Base-by-base conservation (phyloP, 1,140 invertebrate genomes). In the Cephus cinctus region DNA sequence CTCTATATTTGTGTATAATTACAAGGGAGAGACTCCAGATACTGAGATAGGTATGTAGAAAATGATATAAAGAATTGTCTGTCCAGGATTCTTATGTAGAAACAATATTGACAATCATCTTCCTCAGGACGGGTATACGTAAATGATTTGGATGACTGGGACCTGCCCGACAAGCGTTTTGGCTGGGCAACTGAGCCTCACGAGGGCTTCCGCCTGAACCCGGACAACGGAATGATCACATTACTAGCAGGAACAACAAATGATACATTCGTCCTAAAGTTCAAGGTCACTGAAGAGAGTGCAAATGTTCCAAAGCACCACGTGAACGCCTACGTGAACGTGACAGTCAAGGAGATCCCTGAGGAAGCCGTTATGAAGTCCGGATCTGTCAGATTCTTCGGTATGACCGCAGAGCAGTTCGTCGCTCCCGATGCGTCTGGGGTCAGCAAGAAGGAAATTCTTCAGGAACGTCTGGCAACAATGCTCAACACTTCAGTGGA, bases 61-160 rank as follows among this genome's bases (percentile, higher is more conserved):
- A n/a, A n/a, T n/a, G n/a, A n/a, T n/a, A n/a, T n/a, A n/a, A n/a
- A n/a, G n/a, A n/a, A n/a, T n/a, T n/a, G n/a, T n/a, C n/a, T n/a
- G n/a, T n/a, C n/a, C n/a, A n/a, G n/a, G n/a, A n/a, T n/a, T n/a
- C n/a, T n/a, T n/a, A n/a, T n/a, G n/a, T n/a, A n/a, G n/a, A n/a
- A n/a, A n/a, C n/a, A n/a, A n/a, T n/a, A n/a, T n/a, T n/a, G n/a
- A n/a, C n/a, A n/a, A n/a, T n/a, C n/a, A n/a, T n/a, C n/a, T n/a
- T n/a, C n/a, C n/a, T n/a, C n/a, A n/a, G n/a, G 94, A 0, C 77
- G 90, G 16, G 92, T 96, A 1, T 96, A 90, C 69, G 92, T 95
- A 0, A 81, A 90, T 20, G 94, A 98, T 75, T 79, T 83, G 0
- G 94, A 98, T 65, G 94, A 97, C 67, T 96, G 93, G 92, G 94